phyloP scores from a whole-genome alignment of 2,888 invertebrate genomes.

The Chorisops tibialis region DNA sequence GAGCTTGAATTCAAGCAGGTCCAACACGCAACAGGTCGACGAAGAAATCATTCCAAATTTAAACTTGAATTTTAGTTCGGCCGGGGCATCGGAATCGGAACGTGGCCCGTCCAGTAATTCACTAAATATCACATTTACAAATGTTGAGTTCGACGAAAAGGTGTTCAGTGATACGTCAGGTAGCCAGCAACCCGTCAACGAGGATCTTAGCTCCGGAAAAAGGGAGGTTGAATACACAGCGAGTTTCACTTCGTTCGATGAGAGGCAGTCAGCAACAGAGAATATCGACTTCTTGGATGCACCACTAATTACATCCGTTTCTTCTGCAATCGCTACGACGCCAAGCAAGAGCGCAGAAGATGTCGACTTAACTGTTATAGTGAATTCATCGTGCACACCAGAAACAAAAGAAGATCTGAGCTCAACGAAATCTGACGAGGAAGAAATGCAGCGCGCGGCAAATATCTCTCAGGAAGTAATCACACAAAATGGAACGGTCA shows the following conservation, averaged over 20 bases:
- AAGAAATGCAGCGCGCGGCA: too few species aligned
- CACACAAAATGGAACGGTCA: too few species aligned
- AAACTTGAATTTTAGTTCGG: constrained; percentile 41
- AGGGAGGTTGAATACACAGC: constrained; percentile 22
- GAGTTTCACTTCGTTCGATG: constrained; percentile 19
- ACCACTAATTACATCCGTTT: too few species aligned
- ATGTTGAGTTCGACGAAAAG: too few species aligned
- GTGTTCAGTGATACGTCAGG: too few species aligned
- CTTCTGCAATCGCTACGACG: too few species aligned
- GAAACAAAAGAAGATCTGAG: too few species aligned
- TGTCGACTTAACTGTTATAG: too few species aligned
- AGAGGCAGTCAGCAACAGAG: neutral
- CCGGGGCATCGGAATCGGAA: constrained; percentile 38
- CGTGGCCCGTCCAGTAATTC: neutral
- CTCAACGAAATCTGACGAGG: too few species aligned
- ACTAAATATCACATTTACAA: neutral
- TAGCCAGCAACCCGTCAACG: constrained; percentile 5
- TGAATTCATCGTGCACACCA: too few species aligned
- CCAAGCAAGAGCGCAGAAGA: too few species aligned
- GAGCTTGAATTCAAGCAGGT: neutral
- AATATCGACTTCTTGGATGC: neutral
- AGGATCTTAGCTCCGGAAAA: neutral
- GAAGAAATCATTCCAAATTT: constrained; percentile 37
- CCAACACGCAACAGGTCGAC: neutral
- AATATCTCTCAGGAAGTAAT: too few species aligned